Evolutionary conservation across 2,888 invertebrate genomes (phyloP), one percentile per base, ranked within the genome.

Genomic region (Leptura quadrifasciata): DNA sequence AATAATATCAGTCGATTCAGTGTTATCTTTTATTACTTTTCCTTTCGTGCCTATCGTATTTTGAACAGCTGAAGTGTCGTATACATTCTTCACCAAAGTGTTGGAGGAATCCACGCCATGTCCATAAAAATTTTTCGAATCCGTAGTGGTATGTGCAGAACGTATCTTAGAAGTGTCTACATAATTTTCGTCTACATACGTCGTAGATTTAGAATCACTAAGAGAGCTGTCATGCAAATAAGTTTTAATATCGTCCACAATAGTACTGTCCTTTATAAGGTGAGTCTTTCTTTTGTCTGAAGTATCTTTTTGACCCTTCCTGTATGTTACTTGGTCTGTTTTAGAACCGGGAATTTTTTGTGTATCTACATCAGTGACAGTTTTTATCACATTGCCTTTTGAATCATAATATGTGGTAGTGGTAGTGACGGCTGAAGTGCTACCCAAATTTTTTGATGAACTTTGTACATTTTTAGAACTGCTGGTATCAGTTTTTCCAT

Each of bases 11-110:
- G 82, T 88, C 39, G 85, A 80, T 82, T 91, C 91, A n/a, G 87
- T 88, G 76, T 90, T 84, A 81, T 91, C 90, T 84, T 90, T 88
- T 84, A 91, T 90, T 81, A 91, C 90, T 68, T 87, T 90, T 5
- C 89, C 89, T 75, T 74, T 84, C 6, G 86, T 84, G 57, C 87
- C 87, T 64, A 88, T 88, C 10, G 87, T 87, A 69, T 87, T 88
- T 79, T 88, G 88, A 10, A 85, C 81, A 18, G 88, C 87, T 57
- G 81, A 86, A 6, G 86, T 84, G 65, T 88, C 88, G 72, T 87
- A 88, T 8, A 86, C 85, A 64, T 87, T 87, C 21, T 82, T 79
- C 3, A 88, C 87, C 5, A 84, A 27, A 0, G 85, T 86, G 18
- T 76, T 80, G 61, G 80, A 79, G 1, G 86, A 84, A 79, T 87